Conservation (phyloP, 2,888 invertebrate species). For the Sinodicranocentrus sp. region DNA sequence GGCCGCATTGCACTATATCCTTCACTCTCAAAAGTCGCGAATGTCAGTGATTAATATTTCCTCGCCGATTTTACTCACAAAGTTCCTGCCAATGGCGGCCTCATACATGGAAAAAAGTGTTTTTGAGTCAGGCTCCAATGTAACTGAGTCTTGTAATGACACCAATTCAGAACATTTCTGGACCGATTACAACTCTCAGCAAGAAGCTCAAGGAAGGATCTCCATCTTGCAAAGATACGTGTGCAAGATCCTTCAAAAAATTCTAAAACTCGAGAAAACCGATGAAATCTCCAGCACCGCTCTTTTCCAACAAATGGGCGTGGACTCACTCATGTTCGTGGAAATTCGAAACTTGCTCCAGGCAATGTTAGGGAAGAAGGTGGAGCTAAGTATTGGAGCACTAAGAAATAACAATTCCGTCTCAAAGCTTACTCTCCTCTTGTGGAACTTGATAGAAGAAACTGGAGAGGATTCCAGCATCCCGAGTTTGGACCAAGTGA, state of each 20-base stretch:
- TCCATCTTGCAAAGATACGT: neutral
- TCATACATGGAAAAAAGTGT: slow-evolving; percentile 7
- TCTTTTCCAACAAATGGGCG: slow-evolving; percentile 52
- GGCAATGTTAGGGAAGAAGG: neutral
- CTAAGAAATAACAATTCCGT: slow-evolving; percentile 37
- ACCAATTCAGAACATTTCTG: neutral
- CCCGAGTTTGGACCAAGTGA: neutral
- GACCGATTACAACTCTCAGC: neutral
- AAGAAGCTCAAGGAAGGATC: neutral
- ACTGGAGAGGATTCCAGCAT: neutral
- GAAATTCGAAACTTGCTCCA: slow-evolving; percentile 16
- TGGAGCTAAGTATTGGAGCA: neutral
- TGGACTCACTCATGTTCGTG: slow-evolving; percentile 53
- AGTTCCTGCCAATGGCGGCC: neutral
- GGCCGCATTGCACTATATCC: slow-evolving; percentile 4
- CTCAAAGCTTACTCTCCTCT: neutral
- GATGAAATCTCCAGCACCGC: neutral
- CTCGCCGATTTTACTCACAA: neutral
- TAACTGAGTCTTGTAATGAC: neutral
- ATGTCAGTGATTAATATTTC: neutral
- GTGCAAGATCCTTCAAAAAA: neutral
- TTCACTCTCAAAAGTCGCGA: slow-evolving; percentile 19
- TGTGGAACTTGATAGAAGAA: slow-evolving; percentile 4
- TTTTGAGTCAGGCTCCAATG: neutral
- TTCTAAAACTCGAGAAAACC: neutral